Conservation (phyloP, 2,797 vertebrate genomes). For the Sorex maritimensis region DNA sequence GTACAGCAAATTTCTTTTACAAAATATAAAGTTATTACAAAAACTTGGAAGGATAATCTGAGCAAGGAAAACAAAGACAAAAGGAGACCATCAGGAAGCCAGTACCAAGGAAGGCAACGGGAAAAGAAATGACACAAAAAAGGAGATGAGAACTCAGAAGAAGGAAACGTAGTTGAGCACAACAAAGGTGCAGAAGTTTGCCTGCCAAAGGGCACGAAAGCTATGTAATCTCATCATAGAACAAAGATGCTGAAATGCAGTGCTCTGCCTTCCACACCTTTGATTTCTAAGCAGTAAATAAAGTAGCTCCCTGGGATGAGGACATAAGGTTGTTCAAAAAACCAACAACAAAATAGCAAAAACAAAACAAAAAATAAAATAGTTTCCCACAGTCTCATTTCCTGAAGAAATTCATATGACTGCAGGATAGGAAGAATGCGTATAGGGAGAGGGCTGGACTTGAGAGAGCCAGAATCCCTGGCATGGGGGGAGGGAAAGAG, state of each 20-base stretch:
- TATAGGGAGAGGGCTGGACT: constrained; percentile 67
- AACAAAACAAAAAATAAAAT: not conserved
- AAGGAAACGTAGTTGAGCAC: constrained; percentile 73
- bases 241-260: constrained; percentile 83
- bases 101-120: not conserved
- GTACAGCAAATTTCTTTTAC: constrained; percentile 91
- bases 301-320: constrained; percentile 78
- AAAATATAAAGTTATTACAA: constrained; percentile 90
- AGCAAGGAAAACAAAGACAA: constrained; percentile 75
- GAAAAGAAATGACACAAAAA: constrained; percentile 74
- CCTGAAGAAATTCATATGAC: constrained; percentile 70
- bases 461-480: constrained; percentile 68
- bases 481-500: not conserved
- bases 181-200: constrained; percentile 87
- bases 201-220: constrained; percentile 88
- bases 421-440: constrained; percentile 62
- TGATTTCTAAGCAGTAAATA: constrained; percentile 33
- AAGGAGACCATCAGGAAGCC: constrained; percentile 63
- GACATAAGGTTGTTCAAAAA: constrained; percentile 69
- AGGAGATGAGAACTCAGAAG: constrained; percentile 66
- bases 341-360: constrained; percentile 54
- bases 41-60: constrained; percentile 85
- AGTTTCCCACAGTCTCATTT: constrained; percentile 79
- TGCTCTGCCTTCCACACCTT: constrained; percentile 72
- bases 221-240: constrained; percentile 78